A percentile compares a stretch with the other conserved stretches of the same genome.
These are phyloP conservation scores for Nasonia vitripennis DNA, from an alignment of 1,140 invertebrate species.

Conservation along the genomic window DNA sequence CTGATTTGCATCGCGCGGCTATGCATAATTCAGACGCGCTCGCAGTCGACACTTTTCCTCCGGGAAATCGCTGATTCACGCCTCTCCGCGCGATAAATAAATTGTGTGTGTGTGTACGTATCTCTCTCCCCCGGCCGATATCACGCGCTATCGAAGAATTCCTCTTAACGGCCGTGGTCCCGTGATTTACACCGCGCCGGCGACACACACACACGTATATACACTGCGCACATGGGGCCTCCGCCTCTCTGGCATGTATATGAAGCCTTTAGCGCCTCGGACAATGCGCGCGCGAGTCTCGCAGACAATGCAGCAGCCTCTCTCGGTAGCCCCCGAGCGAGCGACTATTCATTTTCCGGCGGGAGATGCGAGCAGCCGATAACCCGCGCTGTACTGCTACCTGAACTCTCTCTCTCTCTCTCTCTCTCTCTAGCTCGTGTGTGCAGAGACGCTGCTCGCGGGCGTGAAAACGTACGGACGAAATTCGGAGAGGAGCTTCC, in stretches of 20 bases:
- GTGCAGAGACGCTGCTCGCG: neutral
- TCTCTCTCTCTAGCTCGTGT: neutral
- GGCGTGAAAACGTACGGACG: neutral
- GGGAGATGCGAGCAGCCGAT: slow-evolving; percentile 56
- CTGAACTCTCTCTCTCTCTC: neutral
- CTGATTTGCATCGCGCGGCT: slow-evolving; percentile 58
- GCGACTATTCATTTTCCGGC: slow-evolving; percentile 63
- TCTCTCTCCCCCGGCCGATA: neutral
- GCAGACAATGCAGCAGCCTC: neutral
- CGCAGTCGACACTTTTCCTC: slow-evolving; percentile 10
- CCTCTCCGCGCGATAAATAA: neutral
- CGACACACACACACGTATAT: neutral
- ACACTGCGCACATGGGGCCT: neutral
- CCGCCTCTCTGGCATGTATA: slow-evolving; percentile 57
- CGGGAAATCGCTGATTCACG: slow-evolving; percentile 4
- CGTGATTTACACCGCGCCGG: neutral
- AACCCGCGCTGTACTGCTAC: slow-evolving; percentile 49
- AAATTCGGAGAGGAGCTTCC: neutral
- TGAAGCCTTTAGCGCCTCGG: slow-evolving; percentile 65
- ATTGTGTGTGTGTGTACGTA: neutral
- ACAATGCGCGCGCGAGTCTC: slow-evolving; percentile 54
- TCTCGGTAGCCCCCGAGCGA: slow-evolving; percentile 32
- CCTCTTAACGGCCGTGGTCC: too few relatives aligned
- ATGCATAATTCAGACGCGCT: slow-evolving; percentile 60
- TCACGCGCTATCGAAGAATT: neutral